These are phyloP conservation scores for Pedetes capensis DNA, from an alignment of 2,113 vertebrate species.

Conservation along the genomic window DNA sequence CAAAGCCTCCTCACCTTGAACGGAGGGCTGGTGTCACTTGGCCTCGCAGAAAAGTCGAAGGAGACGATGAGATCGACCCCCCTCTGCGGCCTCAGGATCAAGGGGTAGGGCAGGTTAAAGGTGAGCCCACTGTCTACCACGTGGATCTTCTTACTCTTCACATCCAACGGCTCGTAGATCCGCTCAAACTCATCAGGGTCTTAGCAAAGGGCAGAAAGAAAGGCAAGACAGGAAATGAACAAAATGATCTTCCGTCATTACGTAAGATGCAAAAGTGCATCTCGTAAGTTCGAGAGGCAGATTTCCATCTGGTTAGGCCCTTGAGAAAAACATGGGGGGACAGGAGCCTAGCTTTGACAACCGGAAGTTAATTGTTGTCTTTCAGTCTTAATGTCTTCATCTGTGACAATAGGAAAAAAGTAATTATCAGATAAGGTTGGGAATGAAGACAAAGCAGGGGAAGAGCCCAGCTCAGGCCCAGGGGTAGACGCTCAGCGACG, in stretches of 20 bases:
- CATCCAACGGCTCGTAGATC: slow-evolving; percentile 97
- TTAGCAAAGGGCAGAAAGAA: slow-evolving; percentile 69
- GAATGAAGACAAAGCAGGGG: background rate
- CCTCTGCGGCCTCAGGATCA: slow-evolving; percentile 93
- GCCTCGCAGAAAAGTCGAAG: slow-evolving; percentile 97
- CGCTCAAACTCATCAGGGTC: slow-evolving; percentile 97
- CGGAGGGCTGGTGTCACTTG: slow-evolving; percentile 95
- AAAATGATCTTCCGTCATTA: background rate
- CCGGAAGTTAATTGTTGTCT: background rate
- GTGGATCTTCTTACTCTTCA: slow-evolving; percentile 99
- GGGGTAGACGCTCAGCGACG: background rate
- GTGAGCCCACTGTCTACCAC: slow-evolving; percentile 97
- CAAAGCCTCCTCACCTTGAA: slow-evolving; percentile 90
- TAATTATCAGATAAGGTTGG: background rate
- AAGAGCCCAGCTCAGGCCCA: background rate
- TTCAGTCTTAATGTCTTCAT: background rate
- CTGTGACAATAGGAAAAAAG: background rate
- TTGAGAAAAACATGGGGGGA: too few relatives aligned
- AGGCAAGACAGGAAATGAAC: background rate
- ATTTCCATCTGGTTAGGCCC: background rate
- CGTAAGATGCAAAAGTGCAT: background rate
- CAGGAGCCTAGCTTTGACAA: background rate
- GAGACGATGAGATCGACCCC: slow-evolving; percentile 95
- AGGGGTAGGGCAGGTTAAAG: slow-evolving; percentile 95
- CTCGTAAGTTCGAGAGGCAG: background rate